phyloP scores from a whole-genome alignment of 2,888 invertebrate genomes.

The Ophion obscuratus region DNA sequence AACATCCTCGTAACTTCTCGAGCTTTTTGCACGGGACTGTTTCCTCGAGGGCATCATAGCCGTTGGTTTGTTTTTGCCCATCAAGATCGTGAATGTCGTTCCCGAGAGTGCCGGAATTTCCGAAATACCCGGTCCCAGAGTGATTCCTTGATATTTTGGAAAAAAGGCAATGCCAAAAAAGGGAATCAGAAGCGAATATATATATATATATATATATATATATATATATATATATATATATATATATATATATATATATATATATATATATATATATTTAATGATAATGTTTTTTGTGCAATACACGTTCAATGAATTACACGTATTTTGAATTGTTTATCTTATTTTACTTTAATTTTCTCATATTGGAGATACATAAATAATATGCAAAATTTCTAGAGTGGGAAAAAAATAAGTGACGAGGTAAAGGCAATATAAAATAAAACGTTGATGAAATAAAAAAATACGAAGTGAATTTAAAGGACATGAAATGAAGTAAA shows the following conservation, averaged over 20 bases:
- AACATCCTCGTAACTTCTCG: background rate
- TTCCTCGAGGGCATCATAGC: background rate
- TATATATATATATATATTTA: background rate
- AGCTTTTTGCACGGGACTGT: slow-evolving; percentile 5
- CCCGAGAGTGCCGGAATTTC: slow-evolving; percentile 43
- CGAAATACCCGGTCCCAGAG: slow-evolving; percentile 41
- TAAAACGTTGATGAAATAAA: background rate
- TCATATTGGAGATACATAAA: background rate
- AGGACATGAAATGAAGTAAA: background rate
- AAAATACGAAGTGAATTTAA: background rate
- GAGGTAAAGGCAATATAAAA: background rate
- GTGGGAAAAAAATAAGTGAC: background rate
- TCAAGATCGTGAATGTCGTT: slow-evolving; percentile 6
- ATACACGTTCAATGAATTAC: background rate
- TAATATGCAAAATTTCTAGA: background rate
- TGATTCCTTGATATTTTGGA: slow-evolving; percentile 44
- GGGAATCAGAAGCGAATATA: background rate
- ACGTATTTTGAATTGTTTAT: background rate
- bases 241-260: no score
- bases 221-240: no score
- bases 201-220: background rate
- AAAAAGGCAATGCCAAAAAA: background rate
- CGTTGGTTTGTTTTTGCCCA: background rate
- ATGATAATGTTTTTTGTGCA: background rate
- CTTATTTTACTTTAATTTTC: background rate